Evolutionary conservation across 1,140 invertebrate species (phyloP), one percentile per base, ranked within the genome.

Genomic region (Telenomus remus): DNA sequence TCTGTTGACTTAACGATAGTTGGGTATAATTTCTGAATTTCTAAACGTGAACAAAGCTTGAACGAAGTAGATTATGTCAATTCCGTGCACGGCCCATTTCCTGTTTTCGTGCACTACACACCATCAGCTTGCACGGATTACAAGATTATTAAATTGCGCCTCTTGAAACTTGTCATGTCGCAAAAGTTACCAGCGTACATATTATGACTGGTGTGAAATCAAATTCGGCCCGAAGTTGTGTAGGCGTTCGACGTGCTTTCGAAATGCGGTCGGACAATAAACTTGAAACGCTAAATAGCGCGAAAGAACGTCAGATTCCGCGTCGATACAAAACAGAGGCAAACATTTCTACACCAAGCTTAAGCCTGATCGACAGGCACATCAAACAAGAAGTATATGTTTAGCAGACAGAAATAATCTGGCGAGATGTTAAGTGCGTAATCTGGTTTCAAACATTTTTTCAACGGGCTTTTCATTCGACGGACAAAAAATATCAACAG

Each of bases 361-460:
- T n/a, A n/a, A n/a, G n/a, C 35, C 60, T 61, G 63, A 57, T 59
- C 39, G 54, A 39, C 33, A 42, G 34, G 46, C 53, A 42, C 42
- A 54, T 56, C 16, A 53, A 59, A 56, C 27, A 64, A 54, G 3
- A 11, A 34, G 44, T 46, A 42, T 47, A 48, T 72, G 55, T 65
- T 72, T 59, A 60, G 53, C 49, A 64, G 68, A 53, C 53, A 57
- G 60, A 64, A 72, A 64, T 72, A 51, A 71, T 63, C 59, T 56
- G 53, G 0, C 12, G 60, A 64, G 39, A 72, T 59, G 46, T 48
- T 59, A 48, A 27, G 19, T 27, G 19, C 19, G 54, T 57, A 56
- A 65, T 60, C 60, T 64, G 69, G 57, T 72, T 72, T 53, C 56
- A 61, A n/a, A n/a, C n/a, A n/a, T n/a, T n/a, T n/a, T n/a, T n/a